A percentile compares a stretch with the other conserved stretches of the same genome.
Evolutionary conservation across 2,113 vertebrate genomes (phyloP).

Genomic region (Leptobrachium ailaonicum): DNA sequence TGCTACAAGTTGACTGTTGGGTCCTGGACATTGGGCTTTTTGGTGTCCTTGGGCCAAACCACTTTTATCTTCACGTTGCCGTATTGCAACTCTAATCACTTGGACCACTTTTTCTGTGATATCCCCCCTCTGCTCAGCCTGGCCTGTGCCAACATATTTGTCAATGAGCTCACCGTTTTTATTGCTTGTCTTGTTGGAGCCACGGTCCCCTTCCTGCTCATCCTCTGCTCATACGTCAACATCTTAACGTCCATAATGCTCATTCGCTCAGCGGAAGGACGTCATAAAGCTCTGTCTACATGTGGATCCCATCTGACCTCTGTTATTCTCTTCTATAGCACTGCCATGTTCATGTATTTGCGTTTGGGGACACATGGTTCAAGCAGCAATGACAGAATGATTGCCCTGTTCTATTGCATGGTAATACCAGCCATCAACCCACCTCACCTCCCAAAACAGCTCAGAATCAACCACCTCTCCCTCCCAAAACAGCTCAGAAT

Average conservation of each 20-base stretch:
- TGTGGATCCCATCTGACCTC: conserved; percentile 13
- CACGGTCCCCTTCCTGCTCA: not conserved
- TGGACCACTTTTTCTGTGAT: conserved; percentile 36
- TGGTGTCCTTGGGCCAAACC: not conserved
- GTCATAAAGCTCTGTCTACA: not conserved
- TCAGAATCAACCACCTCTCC: no score
- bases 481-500: no score
- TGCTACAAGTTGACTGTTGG: conserved; percentile 10
- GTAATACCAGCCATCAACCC: conserved; percentile 15
- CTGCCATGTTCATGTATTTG: conserved; percentile 14
- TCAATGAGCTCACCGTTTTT: conserved; percentile 4
- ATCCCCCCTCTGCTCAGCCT: conserved; percentile 8
- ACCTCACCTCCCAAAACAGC: no score
- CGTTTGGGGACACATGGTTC: not conserved
- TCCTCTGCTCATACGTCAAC: conserved; percentile 3
- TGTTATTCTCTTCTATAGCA: conserved; percentile 14
- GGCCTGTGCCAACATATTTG: conserved; percentile 3
- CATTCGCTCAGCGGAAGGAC: not conserved
- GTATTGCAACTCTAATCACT: conserved; percentile 11
- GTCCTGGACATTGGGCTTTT: not conserved
- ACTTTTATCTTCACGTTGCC: conserved; percentile 20
- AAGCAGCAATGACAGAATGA: not conserved
- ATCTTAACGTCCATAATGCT: not conserved
- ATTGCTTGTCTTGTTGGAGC: not conserved
- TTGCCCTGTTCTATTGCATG: conserved; percentile 12